A percentile compares a stretch with the other conserved stretches of the same genome.
Evolutionary conservation across 2,888 invertebrate genomes (phyloP).

Genomic region (Spisula subtruncata): DNA sequence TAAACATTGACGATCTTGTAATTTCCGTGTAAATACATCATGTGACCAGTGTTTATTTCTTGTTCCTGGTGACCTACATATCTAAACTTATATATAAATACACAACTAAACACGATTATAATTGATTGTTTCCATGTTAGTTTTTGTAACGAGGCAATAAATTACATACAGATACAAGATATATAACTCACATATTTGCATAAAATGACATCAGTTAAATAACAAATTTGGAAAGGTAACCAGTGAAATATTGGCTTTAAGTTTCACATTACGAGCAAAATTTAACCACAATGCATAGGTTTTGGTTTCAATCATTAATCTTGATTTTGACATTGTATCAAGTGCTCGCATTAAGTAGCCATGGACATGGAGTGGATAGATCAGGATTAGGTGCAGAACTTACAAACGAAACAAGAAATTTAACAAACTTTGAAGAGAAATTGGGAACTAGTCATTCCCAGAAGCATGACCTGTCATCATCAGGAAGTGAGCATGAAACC

Average conservation of each 20-base stretch:
- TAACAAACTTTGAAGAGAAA: neutral
- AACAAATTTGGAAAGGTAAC: neutral
- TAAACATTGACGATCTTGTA: neutral
- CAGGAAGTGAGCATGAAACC: neutral
- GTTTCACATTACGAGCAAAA: neutral
- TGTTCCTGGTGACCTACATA: conserved; percentile 7
- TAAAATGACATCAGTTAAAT: neutral
- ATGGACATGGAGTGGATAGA: neutral
- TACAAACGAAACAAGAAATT: neutral
- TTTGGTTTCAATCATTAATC: neutral
- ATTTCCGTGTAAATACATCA: conserved; percentile 12
- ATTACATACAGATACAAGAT: neutral
- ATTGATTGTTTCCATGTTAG: conserved; percentile 13
- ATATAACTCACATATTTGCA: neutral
- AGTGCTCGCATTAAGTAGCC: neutral
- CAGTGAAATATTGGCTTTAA: neutral
- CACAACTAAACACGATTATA: neutral
- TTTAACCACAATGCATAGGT: neutral
- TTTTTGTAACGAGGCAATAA: neutral
- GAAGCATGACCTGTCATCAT: too few species aligned
- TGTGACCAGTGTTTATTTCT: neutral
- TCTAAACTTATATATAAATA: neutral
- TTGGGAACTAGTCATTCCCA: too few species aligned
- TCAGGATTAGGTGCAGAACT: neutral
- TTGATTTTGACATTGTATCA: neutral